A percentile compares a stretch with the other conserved stretches of the same genome.
phyloP scores from a whole-genome alignment of 2,113 vertebrate genomes.

The Podarcis muralis region DNA sequence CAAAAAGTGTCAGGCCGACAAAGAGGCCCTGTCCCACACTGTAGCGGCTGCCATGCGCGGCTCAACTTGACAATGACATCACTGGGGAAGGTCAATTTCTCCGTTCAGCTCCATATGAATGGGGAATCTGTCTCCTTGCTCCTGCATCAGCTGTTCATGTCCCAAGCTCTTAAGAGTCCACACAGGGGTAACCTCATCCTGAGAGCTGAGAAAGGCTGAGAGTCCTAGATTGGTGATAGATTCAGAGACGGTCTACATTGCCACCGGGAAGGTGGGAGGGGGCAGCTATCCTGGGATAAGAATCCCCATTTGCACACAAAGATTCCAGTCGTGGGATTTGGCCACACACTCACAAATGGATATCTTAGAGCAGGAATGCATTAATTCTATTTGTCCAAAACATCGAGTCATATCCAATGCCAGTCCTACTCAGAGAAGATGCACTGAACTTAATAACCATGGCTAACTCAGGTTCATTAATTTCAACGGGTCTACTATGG shows the following conservation, averaged over 20 bases:
- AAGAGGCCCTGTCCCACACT: conserved; percentile 26
- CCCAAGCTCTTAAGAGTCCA: neutral
- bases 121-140: conserved; percentile 29
- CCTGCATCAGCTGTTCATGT: neutral
- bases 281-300: neutral
- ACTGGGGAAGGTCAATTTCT: conserved; percentile 18
- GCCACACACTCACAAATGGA: too few species aligned
- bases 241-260: neutral
- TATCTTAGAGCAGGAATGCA: neutral
- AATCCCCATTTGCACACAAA: neutral
- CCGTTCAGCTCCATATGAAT: conserved; percentile 12
- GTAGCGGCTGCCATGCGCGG: neutral
- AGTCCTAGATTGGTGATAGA: neutral
- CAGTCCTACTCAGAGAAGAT: too few species aligned
- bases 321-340: neutral
- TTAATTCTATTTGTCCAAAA: neutral
- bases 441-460: too few species aligned
- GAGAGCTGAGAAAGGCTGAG: neutral
- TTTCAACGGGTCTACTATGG: too few species aligned
- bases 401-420: too few species aligned
- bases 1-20: neutral
- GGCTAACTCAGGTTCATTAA: too few species aligned
- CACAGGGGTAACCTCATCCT: neutral
- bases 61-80: conserved; percentile 38
- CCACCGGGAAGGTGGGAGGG: neutral